These are phyloP conservation scores for Anodontia alba DNA, from an alignment of 2,888 invertebrate species.

Conservation along the genomic window DNA sequence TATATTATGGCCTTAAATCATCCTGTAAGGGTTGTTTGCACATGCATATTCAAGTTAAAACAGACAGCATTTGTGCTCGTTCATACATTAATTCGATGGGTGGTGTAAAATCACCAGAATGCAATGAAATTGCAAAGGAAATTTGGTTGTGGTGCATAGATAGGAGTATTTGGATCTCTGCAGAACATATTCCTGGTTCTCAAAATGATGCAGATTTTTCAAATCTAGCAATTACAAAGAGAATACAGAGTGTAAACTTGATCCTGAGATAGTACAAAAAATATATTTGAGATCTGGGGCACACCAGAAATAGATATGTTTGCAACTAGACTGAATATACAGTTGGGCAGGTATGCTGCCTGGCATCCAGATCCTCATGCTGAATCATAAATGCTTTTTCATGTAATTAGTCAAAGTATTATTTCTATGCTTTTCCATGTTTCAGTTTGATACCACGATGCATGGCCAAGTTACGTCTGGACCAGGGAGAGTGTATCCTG, in stretches of 20 bases:
- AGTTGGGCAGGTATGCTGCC: conserved; percentile 37
- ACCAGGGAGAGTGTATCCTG: conserved; percentile 28
- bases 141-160: conserved; percentile 21
- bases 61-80: not conserved
- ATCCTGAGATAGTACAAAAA: not conserved
- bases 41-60: conserved; percentile 15
- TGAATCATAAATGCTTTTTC: conserved; percentile 41
- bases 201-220: conserved; percentile 21
- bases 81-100: not conserved
- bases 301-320: conserved; percentile 42
- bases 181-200: conserved; percentile 16
- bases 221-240: conserved; percentile 12
- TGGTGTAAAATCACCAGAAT: conserved; percentile 1
- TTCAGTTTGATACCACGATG: conserved; percentile 31
- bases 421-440: conserved; percentile 51
- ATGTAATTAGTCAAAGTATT: conserved; percentile 24
- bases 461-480: conserved; percentile 23
- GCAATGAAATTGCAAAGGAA: not conserved
- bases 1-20: conserved; percentile 18
- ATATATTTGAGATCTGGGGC: conserved; percentile 10
- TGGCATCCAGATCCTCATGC: conserved; percentile 60
- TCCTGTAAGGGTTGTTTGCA: conserved; percentile 1
- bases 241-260: conserved; percentile 22
- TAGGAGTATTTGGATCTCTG: conserved; percentile 13
- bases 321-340: conserved; percentile 43